Evolutionary conservation across 2,113 vertebrate genomes (phyloP), one percentile per base, ranked within the genome.

Genomic region (Erythrolamprus reginae): DNA sequence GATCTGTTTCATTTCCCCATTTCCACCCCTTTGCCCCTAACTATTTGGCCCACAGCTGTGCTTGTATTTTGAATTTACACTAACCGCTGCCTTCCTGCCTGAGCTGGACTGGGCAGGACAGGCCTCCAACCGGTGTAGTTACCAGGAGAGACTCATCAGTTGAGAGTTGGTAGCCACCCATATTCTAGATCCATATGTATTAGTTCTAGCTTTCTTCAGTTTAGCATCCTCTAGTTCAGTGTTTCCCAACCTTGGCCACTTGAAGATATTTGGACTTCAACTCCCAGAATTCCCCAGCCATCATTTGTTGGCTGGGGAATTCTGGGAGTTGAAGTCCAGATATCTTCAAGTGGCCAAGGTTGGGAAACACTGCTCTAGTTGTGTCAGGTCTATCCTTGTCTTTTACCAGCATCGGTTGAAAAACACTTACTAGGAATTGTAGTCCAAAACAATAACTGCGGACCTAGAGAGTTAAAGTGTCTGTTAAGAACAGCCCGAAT

Each of bases 1-100:
- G 13, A 55, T 42, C 9, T 2, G 1, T 51, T 86, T 42, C 53
- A 55, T 70, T 38, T 1, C 15, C 33, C 5, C 5, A 2, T 1
- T 0, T 2, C n/a, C 6, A 5, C 26, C 3, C 9, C 2, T 26
- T 28, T 70, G 2, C 13, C 13, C 0, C 13, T 33, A 61, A 26
- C 26, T 65, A n/a, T 65, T 65, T 28, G 33, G 4, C 12, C 28
- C 61, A n/a, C 0, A 1, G 1, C 12, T 65, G 12, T 65, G 61
- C 61, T 65, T 33, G 4, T n/a, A n/a, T 65, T 65, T 65, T n/a
- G 28, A 19, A 70, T 38, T 70, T 70, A 77, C 28, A 33, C 12
- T 65, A 33, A 65, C 12, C 28, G 5, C n/a, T 77, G 65, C 15
- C 65, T 77, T 77, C 5, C 15, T 77, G n/a, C 58, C 26, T 12